phyloP scores from a whole-genome alignment of 2,888 invertebrate species.

The Troides oblongomaculatus region DNA sequence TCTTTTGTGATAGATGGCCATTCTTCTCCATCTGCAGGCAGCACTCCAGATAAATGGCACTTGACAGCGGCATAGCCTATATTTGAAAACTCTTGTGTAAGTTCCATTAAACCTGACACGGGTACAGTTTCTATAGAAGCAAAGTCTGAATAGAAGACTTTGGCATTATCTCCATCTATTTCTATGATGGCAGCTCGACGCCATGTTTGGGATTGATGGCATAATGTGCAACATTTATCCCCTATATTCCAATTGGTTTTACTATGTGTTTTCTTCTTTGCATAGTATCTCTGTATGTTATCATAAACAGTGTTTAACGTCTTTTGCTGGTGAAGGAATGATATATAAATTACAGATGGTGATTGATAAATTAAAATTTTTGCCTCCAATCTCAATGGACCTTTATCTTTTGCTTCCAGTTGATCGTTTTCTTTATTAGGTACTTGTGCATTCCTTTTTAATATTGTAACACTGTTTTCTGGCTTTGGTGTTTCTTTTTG shows the following conservation, averaged over 20 bases:
- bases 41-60: constrained; percentile 85
- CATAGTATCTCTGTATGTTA: constrained; percentile 79
- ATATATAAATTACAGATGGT: constrained; percentile 82
- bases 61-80: constrained; percentile 81
- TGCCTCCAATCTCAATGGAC: constrained; percentile 72
- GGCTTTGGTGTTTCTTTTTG: constrained; percentile 33
- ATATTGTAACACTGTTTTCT: constrained; percentile 42
- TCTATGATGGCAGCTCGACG: constrained; percentile 79
- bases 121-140: constrained; percentile 76
- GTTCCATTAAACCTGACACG: constrained; percentile 65
- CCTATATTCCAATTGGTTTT: constrained; percentile 72
- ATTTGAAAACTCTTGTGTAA: constrained; percentile 72
- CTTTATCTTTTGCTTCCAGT: constrained; percentile 67
- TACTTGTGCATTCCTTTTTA: constrained; percentile 39
- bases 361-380: constrained; percentile 72
- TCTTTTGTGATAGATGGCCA: constrained; percentile 83
- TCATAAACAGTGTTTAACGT: constrained; percentile 69
- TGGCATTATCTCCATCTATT: constrained; percentile 55
- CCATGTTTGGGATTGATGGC: constrained; percentile 79
- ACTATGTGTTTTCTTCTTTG: constrained; percentile 42
- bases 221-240: constrained; percentile 70
- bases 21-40: constrained; percentile 83
- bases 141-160: constrained; percentile 84
- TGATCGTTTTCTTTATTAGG: constrained; percentile 42
- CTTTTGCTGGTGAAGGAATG: constrained; percentile 67